Evolutionary conservation across 2,113 vertebrate species (phyloP).

Genomic region (Brevimyrus niger): DNA sequence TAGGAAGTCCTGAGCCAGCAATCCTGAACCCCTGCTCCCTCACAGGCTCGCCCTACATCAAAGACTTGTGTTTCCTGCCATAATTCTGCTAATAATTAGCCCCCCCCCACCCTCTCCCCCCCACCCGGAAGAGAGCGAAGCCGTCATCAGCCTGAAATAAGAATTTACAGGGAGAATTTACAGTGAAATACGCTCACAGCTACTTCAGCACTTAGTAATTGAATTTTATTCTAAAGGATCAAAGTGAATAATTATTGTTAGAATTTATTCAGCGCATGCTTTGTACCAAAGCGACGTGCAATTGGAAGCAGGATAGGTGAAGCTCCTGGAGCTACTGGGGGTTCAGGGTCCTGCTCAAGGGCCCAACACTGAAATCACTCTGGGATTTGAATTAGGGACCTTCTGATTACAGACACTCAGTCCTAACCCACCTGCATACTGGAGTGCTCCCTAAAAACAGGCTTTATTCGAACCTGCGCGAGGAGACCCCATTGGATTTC

Average conservation of each 20-base stretch:
- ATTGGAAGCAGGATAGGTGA: not conserved
- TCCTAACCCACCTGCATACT: not conserved
- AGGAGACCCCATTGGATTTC: too few species aligned
- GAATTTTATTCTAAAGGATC: not conserved
- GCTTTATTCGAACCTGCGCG: not conserved
- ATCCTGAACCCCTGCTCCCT: not conserved
- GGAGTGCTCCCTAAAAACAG: not conserved
- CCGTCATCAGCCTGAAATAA: not conserved
- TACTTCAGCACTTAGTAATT: not conserved
- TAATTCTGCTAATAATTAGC: not conserved
- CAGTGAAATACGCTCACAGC: not conserved
- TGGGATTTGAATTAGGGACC: not conserved
- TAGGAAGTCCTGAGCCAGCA: not conserved
- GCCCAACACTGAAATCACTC: not conserved
- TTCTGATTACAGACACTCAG: not conserved
- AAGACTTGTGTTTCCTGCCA: not conserved
- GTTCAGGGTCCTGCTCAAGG: not conserved
- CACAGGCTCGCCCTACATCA: not conserved
- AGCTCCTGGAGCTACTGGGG: not conserved
- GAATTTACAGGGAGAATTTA: not conserved
- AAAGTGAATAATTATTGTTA: not conserved
- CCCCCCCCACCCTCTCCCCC: too few species aligned
- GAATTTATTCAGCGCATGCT: not conserved
- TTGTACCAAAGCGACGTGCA: not conserved
- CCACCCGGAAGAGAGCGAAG: not conserved